Evolutionary conservation across 2,888 invertebrate genomes (phyloP), one percentile per base, ranked within the genome.

Genomic region (Drosophila niveifrons): DNA sequence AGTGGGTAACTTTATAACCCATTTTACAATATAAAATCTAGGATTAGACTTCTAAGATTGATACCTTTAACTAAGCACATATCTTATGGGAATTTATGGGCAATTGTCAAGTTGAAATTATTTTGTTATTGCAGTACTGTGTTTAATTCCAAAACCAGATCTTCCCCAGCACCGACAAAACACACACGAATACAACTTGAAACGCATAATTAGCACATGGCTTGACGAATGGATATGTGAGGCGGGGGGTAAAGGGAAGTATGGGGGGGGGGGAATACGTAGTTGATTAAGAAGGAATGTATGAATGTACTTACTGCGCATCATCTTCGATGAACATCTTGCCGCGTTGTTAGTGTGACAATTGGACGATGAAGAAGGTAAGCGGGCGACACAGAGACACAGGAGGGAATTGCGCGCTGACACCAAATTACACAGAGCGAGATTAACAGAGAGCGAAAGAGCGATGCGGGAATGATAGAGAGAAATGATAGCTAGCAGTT

Each of bases 271-370:
- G 0, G 47, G 7, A 15, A 51, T 28, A 58, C 23, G 13, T 57
- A 50, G 41, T 61, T 58, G 7, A 41, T 39, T 48, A 53, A 46
- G 4, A 11, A 50, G 9, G n/a, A 15, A 15, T 51, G 39, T 51
- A 47, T 10, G 34, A 17, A 15, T 43, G 3, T 91, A 91, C 90
- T 91, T 88, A 91, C 90, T 91, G 90, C 78, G 91, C 91, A 84
- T 91, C 90, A 90, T 91, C 90, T 89, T 91, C 90, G 84, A 91
- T 91, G 82, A 91, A 91, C 90, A 91, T 91, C 78, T 86, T 90
- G 78, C 17, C 36, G 65, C 44, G 31, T 39, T 71, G 15, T 64
- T 63, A 52, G 46, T 66, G 56, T 47, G 69, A 52, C 63, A 57
- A 66, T 48, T 68, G 58, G 63, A 31, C 61, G 44, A 47, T 68